Percentiles rank a stretch among this genome's conserved stretches.
Evolutionary conservation across 2,888 invertebrate species (phyloP).

Genomic region (Nomada hirtipes): DNA sequence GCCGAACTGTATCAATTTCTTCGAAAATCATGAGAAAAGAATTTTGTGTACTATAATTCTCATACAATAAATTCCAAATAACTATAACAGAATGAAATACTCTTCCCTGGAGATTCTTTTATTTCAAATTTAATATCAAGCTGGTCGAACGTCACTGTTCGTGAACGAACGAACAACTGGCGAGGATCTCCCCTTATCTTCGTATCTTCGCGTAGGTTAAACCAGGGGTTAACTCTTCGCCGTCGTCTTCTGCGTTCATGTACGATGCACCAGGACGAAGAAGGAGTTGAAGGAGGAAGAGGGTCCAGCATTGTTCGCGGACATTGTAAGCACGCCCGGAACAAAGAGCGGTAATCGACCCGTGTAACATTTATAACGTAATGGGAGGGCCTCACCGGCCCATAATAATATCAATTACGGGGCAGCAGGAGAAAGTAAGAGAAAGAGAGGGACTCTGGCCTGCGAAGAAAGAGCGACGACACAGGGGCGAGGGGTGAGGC

Average conservation of each 20-base stretch:
- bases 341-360: slow-evolving; percentile 78
- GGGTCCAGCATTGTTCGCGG: slow-evolving; percentile 75
- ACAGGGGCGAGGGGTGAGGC: slow-evolving; percentile 30
- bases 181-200: slow-evolving; percentile 56
- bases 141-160: slow-evolving; percentile 33
- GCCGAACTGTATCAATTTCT: not conserved
- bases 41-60: not conserved
- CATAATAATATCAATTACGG: slow-evolving; percentile 81
- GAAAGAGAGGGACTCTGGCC: slow-evolving; percentile 32
- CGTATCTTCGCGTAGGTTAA: slow-evolving; percentile 69
- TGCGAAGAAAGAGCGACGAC: slow-evolving; percentile 32
- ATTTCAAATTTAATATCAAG: slow-evolving; percentile 9
- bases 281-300: slow-evolving; percentile 46
- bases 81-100: too few species aligned
- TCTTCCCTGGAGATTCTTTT: not conserved
- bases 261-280: slow-evolving; percentile 50
- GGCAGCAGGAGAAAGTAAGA: slow-evolving; percentile 57
- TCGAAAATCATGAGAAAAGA: not conserved
- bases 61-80: too few species aligned
- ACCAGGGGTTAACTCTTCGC: slow-evolving; percentile 69
- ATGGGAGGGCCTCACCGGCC: slow-evolving; percentile 77
- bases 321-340: slow-evolving; percentile 75
- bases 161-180: slow-evolving; percentile 26
- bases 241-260: slow-evolving; percentile 52
- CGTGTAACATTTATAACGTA: slow-evolving; percentile 81